These are phyloP conservation scores for Ctenicera cuprea DNA, from an alignment of 2,888 invertebrate genomes.

Conservation along the genomic window DNA sequence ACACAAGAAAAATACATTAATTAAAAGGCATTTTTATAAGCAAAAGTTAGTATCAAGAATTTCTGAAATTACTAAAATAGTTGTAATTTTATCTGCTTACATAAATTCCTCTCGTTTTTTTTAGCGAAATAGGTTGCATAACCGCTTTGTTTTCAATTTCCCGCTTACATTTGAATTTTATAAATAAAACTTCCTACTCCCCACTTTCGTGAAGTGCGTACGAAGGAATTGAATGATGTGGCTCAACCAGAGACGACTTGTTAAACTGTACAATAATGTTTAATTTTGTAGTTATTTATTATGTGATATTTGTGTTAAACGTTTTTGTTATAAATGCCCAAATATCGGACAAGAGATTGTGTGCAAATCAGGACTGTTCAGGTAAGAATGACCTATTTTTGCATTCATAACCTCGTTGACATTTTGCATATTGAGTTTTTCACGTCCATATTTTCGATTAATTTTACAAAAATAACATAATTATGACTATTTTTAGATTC, in stretches of 20 bases:
- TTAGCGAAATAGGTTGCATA: too few relatives aligned
- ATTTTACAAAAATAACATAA: slow-evolving; percentile 42
- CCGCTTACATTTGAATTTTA: slow-evolving; percentile 18
- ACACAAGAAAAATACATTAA: too few relatives aligned
- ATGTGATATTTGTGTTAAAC: slow-evolving; percentile 68
- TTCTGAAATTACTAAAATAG: too few relatives aligned
- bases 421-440: slow-evolving; percentile 47
- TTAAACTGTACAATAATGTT: slow-evolving; percentile 70
- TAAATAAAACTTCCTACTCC: slow-evolving; percentile 17
- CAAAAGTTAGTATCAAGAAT: too few relatives aligned
- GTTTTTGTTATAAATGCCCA: slow-evolving; percentile 66
- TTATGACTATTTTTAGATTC: not conserved
- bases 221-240: slow-evolving; percentile 62
- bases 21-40: too few relatives aligned
- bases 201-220: slow-evolving; percentile 14
- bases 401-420: slow-evolving; percentile 56
- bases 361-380: slow-evolving; percentile 82
- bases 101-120: too few relatives aligned
- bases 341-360: slow-evolving; percentile 81
- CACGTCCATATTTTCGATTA: slow-evolving; percentile 58
- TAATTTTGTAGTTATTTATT: slow-evolving; percentile 68
- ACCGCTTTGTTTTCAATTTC: not conserved
- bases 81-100: too few relatives aligned
- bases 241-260: slow-evolving; percentile 60
- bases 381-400: slow-evolving; percentile 74